Percentiles rank a stretch among this genome's conserved stretches.
phyloP scores from a whole-genome alignment of 1,140 invertebrate genomes.

The Acromyrmex echinatior region DNA sequence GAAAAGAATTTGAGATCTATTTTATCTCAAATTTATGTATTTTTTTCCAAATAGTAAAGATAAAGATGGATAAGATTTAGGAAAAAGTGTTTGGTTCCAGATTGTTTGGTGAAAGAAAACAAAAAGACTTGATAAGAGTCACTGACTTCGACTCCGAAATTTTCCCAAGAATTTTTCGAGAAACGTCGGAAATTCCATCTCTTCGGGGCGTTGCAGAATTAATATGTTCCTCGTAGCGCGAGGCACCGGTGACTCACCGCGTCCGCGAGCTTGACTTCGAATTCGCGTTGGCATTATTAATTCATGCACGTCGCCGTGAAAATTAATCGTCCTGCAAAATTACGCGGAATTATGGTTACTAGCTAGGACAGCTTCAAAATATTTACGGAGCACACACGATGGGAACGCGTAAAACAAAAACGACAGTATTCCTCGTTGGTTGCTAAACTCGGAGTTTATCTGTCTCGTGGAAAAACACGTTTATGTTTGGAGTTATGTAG shows the following conservation, averaged over 20 bases:
- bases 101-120: background rate
- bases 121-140: background rate
- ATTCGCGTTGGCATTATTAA: slow-evolving; percentile 49
- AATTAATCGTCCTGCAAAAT: slow-evolving; percentile 13
- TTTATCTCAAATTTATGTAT: background rate
- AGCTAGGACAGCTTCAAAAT: slow-evolving; percentile 41
- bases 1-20: background rate
- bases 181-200: background rate
- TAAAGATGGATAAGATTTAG: background rate
- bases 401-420: background rate
- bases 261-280: slow-evolving; percentile 40
- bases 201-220: slow-evolving; percentile 18
- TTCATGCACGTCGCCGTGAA: slow-evolving; percentile 13
- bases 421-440: background rate
- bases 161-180: background rate
- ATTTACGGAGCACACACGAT: slow-evolving; percentile 18
- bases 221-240: slow-evolving; percentile 28
- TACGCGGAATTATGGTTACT: background rate
- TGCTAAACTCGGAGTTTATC: background rate
- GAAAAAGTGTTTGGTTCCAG: too few species aligned
- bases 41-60: background rate
- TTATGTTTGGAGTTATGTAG: background rate
- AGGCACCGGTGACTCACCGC: slow-evolving; percentile 26
- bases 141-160: background rate
- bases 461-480: background rate